phyloP scores from a whole-genome alignment of 2,113 vertebrate genomes.

The Lycaon pictus region DNA sequence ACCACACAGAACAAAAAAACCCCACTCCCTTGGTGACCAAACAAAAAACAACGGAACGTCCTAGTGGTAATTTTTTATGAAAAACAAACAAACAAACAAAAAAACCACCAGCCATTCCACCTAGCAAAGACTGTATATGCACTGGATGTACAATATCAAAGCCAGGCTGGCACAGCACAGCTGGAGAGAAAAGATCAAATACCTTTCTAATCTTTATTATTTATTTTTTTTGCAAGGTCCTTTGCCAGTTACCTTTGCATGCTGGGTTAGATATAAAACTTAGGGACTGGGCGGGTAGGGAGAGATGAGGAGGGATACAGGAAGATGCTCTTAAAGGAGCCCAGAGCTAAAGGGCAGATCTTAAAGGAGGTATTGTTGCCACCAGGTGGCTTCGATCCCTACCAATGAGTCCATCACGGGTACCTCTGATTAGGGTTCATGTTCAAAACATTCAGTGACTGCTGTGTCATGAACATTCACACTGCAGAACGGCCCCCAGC shows the following conservation, averaged over 20 bases:
- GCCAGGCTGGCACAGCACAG: not conserved
- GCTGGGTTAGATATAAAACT: not conserved
- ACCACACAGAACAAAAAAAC: not conserved
- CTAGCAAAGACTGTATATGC: not conserved
- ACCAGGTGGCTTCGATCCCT: not conserved
- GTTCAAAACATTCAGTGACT: not conserved
- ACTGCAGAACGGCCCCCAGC: not conserved
- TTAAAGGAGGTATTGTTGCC: not conserved
- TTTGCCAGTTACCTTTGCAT: not conserved
- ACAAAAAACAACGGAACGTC: not conserved
- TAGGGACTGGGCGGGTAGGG: not conserved
- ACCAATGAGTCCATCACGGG: not conserved
- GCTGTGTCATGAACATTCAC: fast-evolving
- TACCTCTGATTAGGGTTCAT: too few relatives aligned
- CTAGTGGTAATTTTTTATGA: not conserved
- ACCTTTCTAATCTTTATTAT: not conserved
- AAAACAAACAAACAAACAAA: not conserved
- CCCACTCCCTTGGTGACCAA: not conserved
- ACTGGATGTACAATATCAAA: not conserved
- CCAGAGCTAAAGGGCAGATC: not conserved
- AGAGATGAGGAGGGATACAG: not conserved
- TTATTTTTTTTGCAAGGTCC: not conserved
- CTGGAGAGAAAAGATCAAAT: not conserved
- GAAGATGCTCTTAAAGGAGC: not conserved
- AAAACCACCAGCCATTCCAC: not conserved